Evolutionary conservation across 2,797 vertebrate species (phyloP).

Genomic region (Sebastiscus albofasciatus): DNA sequence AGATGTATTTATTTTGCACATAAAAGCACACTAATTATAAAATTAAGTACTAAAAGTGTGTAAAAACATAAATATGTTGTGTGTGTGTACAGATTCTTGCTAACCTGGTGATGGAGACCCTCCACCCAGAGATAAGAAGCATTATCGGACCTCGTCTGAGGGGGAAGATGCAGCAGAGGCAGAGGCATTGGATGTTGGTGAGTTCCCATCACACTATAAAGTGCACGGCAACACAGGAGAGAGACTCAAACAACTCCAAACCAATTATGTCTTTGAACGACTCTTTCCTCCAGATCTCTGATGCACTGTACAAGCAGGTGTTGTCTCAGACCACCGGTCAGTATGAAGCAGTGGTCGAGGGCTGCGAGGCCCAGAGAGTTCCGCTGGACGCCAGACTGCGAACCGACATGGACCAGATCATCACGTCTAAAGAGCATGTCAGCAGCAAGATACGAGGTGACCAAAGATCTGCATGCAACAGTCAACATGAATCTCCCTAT

Average conservation of each 20-base stretch:
- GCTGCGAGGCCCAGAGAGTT: slow-evolving; percentile 81
- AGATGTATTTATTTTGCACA: background rate
- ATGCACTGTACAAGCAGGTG: slow-evolving; percentile 91
- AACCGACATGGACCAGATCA: slow-evolving; percentile 97
- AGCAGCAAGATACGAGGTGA: slow-evolving; percentile 92
- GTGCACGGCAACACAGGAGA: background rate
- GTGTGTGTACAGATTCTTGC: slow-evolving; percentile 87
- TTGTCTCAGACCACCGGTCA: slow-evolving; percentile 82
- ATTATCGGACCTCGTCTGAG: slow-evolving; percentile 89
- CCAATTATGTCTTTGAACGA: background rate
- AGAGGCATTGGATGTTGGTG: slow-evolving; percentile 95
- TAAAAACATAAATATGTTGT: background rate
- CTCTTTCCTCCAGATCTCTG: slow-evolving; percentile 86
- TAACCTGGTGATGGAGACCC: slow-evolving; percentile 96
- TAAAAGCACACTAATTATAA: background rate
- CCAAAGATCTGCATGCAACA: background rate
- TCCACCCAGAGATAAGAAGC: slow-evolving; percentile 87
- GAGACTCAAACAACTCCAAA: background rate
- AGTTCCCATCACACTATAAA: slow-evolving; percentile 26
- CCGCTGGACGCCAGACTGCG: slow-evolving; percentile 89
- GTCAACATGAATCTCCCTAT: fast-evolving
- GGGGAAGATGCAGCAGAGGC: slow-evolving; percentile 92
- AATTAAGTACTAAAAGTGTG: background rate
- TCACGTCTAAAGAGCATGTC: slow-evolving; percentile 95
- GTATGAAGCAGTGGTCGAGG: slow-evolving; percentile 75